Percentiles rank a stretch among this genome's conserved stretches.
These are phyloP conservation scores for Patella vulgata DNA, from an alignment of 1,140 invertebrate species.

Conservation along the genomic window DNA sequence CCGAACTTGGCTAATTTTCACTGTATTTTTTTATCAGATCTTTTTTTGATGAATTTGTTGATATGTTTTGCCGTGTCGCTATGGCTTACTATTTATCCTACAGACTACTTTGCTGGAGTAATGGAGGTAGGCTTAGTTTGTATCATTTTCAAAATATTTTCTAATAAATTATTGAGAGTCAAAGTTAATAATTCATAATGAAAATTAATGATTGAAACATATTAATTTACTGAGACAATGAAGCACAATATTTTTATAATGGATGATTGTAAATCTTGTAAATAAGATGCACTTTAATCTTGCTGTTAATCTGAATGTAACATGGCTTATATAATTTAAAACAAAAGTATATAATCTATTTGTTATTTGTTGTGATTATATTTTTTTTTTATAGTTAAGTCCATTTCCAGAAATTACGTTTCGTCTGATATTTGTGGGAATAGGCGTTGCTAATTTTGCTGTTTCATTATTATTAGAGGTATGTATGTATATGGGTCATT, in stretches of 20 bases:
- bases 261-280: neutral
- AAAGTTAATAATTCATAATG: no score
- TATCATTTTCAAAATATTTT: neutral
- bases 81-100: constrained; percentile 59
- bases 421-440: constrained; percentile 50
- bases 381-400: constrained; percentile 46
- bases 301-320: no score
- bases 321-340: no score
- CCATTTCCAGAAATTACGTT: constrained; percentile 47
- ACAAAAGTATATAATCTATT: no score
- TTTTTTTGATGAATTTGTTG: constrained; percentile 55
- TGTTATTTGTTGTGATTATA: constrained; percentile 4
- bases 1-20: no score
- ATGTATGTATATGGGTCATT: no score
- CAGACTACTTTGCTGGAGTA: constrained; percentile 41
- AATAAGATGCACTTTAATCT: no score
- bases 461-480: constrained; percentile 59
- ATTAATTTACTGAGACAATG: neutral
- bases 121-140: constrained; percentile 49
- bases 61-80: constrained; percentile 41
- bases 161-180: neutral
- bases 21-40: constrained; percentile 49
- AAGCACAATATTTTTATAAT: neutral
- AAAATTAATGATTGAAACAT: neutral
- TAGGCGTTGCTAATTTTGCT: constrained; percentile 56